Evolutionary conservation across 2,888 invertebrate species (phyloP).

Genomic region (Luffia ferchaultella): DNA sequence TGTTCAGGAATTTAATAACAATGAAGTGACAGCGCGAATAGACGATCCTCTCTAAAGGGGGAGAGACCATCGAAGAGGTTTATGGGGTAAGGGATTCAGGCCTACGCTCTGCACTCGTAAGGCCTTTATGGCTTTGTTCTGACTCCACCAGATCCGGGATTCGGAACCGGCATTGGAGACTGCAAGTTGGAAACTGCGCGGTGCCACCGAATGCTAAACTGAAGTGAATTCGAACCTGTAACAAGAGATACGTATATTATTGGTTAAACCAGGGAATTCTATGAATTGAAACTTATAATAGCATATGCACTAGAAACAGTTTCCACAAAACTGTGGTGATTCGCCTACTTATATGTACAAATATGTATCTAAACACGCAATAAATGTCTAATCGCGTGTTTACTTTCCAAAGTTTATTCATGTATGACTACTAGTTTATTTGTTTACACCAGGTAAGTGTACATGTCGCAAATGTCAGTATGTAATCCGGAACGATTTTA

Average conservation of each 20-base stretch:
- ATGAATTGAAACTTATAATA: conserved; percentile 4
- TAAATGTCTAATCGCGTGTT: too few relatives aligned
- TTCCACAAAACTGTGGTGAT: too few relatives aligned
- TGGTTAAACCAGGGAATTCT: conserved; percentile 1
- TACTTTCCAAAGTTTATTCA: too few relatives aligned
- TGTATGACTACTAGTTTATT: too few relatives aligned
- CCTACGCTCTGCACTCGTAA: conserved; percentile 12
- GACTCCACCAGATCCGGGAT: conserved; percentile 27
- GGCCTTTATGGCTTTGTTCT: conserved; percentile 35
- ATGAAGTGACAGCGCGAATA: conserved; percentile 65
- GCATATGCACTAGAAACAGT: neutral
- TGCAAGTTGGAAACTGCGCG: neutral
- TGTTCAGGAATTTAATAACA: conserved; percentile 62
- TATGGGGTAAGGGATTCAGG: neutral
- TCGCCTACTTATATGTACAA: too few relatives aligned
- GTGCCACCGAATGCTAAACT: conserved; percentile 30
- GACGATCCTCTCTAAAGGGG: conserved; percentile 45
- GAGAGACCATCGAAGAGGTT: conserved; percentile 49
- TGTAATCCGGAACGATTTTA: too few relatives aligned
- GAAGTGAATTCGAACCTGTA: conserved; percentile 46
- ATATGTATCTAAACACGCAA: too few relatives aligned
- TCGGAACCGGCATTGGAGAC: conserved; percentile 41
- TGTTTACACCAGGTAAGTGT: too few relatives aligned
- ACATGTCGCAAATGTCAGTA: too few relatives aligned
- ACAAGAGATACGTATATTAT: conserved; percentile 27